phyloP scores from a whole-genome alignment of 2,113 vertebrate genomes.

The Damaliscus lunatus region DNA sequence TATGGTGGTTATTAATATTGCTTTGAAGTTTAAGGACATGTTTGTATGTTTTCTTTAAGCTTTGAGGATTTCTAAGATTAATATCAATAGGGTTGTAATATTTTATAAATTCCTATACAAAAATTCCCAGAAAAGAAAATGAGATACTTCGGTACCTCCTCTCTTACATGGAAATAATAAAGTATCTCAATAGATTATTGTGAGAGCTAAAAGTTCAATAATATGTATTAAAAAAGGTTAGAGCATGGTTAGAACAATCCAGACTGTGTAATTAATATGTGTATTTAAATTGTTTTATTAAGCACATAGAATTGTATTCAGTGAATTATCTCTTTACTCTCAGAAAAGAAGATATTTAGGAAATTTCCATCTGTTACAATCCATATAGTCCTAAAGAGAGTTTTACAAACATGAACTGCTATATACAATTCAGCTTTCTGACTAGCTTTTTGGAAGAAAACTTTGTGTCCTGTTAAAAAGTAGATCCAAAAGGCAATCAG shows the following conservation, averaged over 20 bases:
- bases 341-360: background rate
- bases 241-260: background rate
- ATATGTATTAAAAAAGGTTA: background rate
- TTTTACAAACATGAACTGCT: background rate
- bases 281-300: background rate
- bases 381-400: background rate
- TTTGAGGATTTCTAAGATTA: background rate
- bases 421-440: background rate
- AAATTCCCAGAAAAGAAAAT: background rate
- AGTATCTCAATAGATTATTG: background rate
- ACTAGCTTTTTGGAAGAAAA: background rate
- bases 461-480: background rate
- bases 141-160: background rate
- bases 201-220: background rate
- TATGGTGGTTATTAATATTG: background rate
- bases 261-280: background rate
- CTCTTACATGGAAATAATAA: background rate
- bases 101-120: background rate
- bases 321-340: background rate
- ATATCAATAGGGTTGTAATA: background rate
- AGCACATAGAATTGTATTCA: background rate
- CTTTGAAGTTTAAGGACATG: background rate
- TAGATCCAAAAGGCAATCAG: background rate
- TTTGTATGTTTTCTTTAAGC: background rate
- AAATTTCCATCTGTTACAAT: background rate